Base-by-base conservation (phyloP, 2,113 vertebrate species). In the Nothoprocta perdicaria region DNA sequence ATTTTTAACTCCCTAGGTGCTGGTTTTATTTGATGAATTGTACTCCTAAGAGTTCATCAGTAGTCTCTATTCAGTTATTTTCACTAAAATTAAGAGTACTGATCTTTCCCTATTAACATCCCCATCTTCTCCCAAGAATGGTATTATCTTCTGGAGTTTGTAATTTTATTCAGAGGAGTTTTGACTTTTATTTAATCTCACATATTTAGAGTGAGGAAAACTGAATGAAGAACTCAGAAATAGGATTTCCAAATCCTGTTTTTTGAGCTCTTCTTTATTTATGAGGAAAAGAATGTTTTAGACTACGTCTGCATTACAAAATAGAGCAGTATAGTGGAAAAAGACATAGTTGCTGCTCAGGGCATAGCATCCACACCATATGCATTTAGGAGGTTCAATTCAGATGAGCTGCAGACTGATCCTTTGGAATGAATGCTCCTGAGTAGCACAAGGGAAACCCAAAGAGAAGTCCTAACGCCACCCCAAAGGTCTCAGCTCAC, bases 131-230 rank as follows among this genome's bases (percentile, higher is more conserved):
- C 14, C 1, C 9, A 40, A 74, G 43, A 72, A 58, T 8, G 83
- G 29, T 6, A 69, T n/a, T 89, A 93, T 87, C 18, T 78, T 87
- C 46, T 58, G 73, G 38, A 38, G 6, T 60, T 10, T 16, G 88
- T 46, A n/a, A 41, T 6, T 10, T 6, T 74, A 63, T 67, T 63
- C 46, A 89, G 78, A 91, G 62, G 16, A 87, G 23, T 9, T 87
- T 85, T 91, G 5, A 58, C 40, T 58, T 81, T 62, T 77, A 5
- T 41, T 91, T 26, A 62, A 80, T 58, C 17, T 14, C 50, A 69
- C 33, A 33, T n/a, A 83, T 87, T 45, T 31, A 62, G 75, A 79
- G 69, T 57, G 1, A 63, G 46, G 46, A 24, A 80, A 88, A 48
- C 5, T 19, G 16, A 84, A 67, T 31, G 11, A 80, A 21, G 8